These are phyloP conservation scores for Synanceia verrucosa DNA, from an alignment of 2,797 vertebrate species.

Conservation along the genomic window DNA sequence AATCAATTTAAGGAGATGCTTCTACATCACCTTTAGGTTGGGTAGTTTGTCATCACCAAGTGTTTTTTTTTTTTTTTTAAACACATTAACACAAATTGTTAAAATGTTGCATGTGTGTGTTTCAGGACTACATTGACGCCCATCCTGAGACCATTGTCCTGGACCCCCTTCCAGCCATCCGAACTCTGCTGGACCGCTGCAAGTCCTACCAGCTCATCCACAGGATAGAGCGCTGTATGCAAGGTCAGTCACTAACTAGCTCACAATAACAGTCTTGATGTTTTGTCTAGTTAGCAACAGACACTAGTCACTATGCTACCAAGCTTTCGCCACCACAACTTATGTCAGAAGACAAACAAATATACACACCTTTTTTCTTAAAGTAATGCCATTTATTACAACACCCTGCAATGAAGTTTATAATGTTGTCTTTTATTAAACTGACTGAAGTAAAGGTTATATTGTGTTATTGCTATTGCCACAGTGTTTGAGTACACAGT, in stretches of 20 bases:
- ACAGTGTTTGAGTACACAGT: neutral
- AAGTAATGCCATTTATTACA: neutral
- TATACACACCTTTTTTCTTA: neutral
- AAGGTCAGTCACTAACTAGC: conserved; percentile 80
- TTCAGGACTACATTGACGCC: conserved; percentile 95
- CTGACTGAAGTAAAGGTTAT: neutral
- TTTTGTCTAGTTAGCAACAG: neutral
- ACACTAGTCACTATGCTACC: neutral
- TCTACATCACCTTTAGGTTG: no score
- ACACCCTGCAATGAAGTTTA: neutral
- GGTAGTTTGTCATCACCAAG: no score
- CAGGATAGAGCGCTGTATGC: conserved; percentile 93
- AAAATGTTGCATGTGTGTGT: conserved; percentile 30
- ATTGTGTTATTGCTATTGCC: no score
- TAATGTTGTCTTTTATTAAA: neutral
- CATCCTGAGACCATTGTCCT: conserved; percentile 96
- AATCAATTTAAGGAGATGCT: no score
- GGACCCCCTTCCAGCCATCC: conserved; percentile 96
- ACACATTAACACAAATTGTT: neutral
- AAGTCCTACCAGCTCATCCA: conserved; percentile 97
- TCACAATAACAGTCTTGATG: neutral
- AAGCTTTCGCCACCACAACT: neutral
- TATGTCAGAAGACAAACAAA: neutral
- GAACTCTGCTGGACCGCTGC: conserved; percentile 95
- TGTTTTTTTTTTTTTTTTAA: neutral